Percentiles rank a stretch among this genome's conserved stretches.
These are phyloP conservation scores for Pogonognathellus flavescens DNA, from an alignment of 1,140 invertebrate species.

Conservation along the genomic window DNA sequence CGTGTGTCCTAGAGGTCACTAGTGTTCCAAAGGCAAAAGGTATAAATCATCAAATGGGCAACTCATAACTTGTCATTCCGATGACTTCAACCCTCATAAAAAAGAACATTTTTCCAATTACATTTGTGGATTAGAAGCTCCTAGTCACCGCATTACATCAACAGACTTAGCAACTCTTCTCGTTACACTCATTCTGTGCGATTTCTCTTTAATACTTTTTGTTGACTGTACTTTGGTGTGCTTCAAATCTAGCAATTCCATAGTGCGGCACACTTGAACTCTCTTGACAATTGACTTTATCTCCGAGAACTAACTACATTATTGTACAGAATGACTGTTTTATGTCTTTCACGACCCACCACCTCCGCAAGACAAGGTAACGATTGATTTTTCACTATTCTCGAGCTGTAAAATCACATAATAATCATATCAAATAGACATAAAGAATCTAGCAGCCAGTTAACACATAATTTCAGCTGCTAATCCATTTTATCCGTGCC, in stretches of 20 bases:
- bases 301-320: neutral
- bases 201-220: slow-evolving; percentile 17
- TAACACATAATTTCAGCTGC: neutral
- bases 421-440: neutral
- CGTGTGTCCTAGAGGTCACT: too few species aligned
- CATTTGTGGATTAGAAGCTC: slow-evolving; percentile 40
- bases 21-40: too few species aligned
- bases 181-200: neutral
- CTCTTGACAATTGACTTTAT: slow-evolving; percentile 42
- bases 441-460: neutral
- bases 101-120: slow-evolving; percentile 61
- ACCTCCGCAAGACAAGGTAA: neutral
- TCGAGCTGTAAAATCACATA: slow-evolving; percentile 8
- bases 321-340: neutral
- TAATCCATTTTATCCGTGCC: neutral
- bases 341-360: slow-evolving; percentile 26
- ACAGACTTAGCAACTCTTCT: neutral
- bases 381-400: slow-evolving; percentile 16
- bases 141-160: slow-evolving; percentile 28
- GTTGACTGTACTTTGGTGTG: too few species aligned
- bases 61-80: slow-evolving; percentile 62
- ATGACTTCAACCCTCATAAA: slow-evolving; percentile 58
- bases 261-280: neutral
- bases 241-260: too few species aligned
- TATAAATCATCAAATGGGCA: too few species aligned